A percentile compares a stretch with the other conserved stretches of the same genome.
Evolutionary conservation across 2,113 vertebrate genomes (phyloP).

Genomic region (Centrocercus urophasianus): DNA sequence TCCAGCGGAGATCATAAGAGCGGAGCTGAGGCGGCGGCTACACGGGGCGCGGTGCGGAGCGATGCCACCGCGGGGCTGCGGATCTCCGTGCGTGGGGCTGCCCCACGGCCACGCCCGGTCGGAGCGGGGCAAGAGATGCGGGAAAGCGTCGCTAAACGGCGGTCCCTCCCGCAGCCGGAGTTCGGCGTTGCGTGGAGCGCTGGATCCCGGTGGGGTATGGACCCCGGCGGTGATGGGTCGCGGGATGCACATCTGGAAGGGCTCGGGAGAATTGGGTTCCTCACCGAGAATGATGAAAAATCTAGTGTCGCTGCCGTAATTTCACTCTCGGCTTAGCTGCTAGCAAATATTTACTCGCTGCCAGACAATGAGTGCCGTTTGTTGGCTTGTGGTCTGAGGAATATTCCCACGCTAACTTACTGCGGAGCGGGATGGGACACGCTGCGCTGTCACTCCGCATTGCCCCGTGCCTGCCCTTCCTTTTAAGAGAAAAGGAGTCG

Average conservation of each 20-base stretch:
- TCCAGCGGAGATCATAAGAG: too few relatives aligned
- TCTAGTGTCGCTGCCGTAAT: fast-evolving
- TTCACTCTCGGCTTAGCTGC: neutral
- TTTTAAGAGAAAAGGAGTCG: neutral
- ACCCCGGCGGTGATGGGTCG: neutral
- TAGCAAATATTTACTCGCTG: too few relatives aligned
- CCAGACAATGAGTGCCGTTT: neutral
- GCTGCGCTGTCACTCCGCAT: fast-evolving
- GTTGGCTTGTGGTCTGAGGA: neutral
- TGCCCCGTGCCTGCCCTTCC: too few relatives aligned
- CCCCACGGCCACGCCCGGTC: too few relatives aligned
- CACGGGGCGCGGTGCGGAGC: too few relatives aligned
- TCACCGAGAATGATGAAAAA: fast-evolving
- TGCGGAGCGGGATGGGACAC: neutral
- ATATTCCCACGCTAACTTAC: neutral
- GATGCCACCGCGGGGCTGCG: neutral
- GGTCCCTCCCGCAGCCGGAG: neutral
- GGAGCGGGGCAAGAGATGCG: too few relatives aligned
- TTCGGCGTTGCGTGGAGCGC: neutral
- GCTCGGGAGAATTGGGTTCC: neutral
- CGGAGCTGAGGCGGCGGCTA: neutral
- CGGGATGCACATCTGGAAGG: neutral
- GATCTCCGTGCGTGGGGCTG: neutral
- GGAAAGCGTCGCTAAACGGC: too few relatives aligned
- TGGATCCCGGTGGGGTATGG: neutral